Conservation (phyloP, 1,140 invertebrate genomes). For the Grapholita molesta region DNA sequence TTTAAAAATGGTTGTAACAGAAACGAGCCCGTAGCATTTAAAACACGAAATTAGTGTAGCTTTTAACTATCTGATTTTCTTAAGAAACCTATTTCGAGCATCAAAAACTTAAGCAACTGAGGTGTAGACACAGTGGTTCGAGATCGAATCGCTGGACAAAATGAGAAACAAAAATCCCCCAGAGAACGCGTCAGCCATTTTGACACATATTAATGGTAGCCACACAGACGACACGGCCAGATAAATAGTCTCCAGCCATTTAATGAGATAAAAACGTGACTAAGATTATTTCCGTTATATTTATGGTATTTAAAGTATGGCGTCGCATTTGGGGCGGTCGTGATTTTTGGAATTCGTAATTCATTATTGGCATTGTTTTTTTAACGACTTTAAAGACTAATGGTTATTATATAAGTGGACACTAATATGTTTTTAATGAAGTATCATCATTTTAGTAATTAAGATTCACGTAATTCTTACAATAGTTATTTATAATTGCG, state of each 20-base stretch:
- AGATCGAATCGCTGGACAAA: conserved; percentile 31
- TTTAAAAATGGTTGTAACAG: not conserved
- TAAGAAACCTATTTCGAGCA: not conserved
- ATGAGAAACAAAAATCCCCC: conserved; percentile 31
- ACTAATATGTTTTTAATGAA: not conserved
- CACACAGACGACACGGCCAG: conserved; percentile 28
- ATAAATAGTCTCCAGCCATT: conserved; percentile 42
- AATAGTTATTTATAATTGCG: too few relatives aligned
- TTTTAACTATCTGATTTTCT: not conserved
- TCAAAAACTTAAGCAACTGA: not conserved
- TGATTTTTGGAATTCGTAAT: conserved; percentile 7
- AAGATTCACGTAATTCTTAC: too few relatives aligned
- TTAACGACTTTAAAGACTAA: not conserved
- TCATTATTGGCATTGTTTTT: not conserved
- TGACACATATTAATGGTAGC: conserved; percentile 47
- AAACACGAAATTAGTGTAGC: not conserved
- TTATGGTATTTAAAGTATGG: conserved; percentile 29
- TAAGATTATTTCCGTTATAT: conserved; percentile 39
- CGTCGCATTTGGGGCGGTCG: not conserved
- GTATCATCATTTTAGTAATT: not conserved
- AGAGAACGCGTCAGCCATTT: conserved; percentile 28
- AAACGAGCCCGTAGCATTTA: not conserved
- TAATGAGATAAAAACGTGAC: conserved; percentile 53
- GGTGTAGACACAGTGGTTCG: conserved; percentile 25
- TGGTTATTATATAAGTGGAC: not conserved